phyloP scores from a whole-genome alignment of 92 coral and sea anemone species.

The Meandrina meandrites region DNA sequence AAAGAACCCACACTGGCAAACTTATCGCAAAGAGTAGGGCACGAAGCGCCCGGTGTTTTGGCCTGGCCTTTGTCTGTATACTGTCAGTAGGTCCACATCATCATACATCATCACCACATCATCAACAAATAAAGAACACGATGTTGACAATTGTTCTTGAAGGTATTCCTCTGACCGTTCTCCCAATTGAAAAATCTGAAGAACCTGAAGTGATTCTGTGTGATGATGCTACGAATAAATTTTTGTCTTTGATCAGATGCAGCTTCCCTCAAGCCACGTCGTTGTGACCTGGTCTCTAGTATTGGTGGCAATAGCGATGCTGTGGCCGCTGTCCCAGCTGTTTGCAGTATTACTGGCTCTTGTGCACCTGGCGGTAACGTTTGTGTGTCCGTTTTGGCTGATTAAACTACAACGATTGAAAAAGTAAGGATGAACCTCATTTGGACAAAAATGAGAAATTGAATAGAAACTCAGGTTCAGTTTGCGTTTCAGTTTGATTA shows the following conservation, averaged over 20 bases:
- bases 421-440: slow-evolving; percentile 62
- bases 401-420: slow-evolving; percentile 80
- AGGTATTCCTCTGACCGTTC: not conserved
- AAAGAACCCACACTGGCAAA: too few relatives aligned
- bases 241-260: slow-evolving; percentile 38
- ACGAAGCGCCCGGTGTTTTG: too few relatives aligned
- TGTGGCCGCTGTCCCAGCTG: slow-evolving; percentile 79
- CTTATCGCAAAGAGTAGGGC: too few relatives aligned
- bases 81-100: too few relatives aligned
- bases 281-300: slow-evolving; percentile 78
- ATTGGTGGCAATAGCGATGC: slow-evolving; percentile 52
- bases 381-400: slow-evolving; percentile 91
- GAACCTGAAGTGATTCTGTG: too few relatives aligned
- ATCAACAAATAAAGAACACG: too few relatives aligned
- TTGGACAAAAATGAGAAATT: not conserved
- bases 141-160: too few relatives aligned
- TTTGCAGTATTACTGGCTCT: slow-evolving; percentile 72
- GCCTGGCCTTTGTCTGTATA: too few relatives aligned
- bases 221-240: not conserved
- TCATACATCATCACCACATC: too few relatives aligned
- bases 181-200: too few relatives aligned
- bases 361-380: slow-evolving; percentile 79
- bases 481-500: not conserved
- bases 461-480: not conserved
- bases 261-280: slow-evolving; percentile 56